phyloP scores from a whole-genome alignment of 2,888 invertebrate genomes.

The Morpho helenor region DNA sequence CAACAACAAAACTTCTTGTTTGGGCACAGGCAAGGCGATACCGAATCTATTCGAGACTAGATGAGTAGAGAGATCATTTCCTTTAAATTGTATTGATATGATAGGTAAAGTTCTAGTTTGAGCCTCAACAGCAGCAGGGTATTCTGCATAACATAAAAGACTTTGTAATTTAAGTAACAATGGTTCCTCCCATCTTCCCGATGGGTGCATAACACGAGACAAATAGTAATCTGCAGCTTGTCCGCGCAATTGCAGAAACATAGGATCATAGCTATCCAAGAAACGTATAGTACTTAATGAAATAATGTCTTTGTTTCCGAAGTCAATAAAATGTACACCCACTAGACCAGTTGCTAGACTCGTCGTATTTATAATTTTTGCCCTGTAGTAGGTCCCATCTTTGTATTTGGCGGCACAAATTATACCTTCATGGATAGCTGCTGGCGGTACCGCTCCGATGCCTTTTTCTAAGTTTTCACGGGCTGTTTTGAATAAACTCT shows the following conservation, averaged over 20 bases:
- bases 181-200: constrained; percentile 76
- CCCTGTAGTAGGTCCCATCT: constrained; percentile 83
- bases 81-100: constrained; percentile 68
- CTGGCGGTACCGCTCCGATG: constrained; percentile 63
- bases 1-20: constrained; percentile 63
- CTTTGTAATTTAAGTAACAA: constrained; percentile 60
- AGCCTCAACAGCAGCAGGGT: constrained; percentile 52
- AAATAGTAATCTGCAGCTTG: constrained; percentile 81
- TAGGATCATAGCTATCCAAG: constrained; percentile 72
- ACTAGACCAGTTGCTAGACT: constrained; percentile 74
- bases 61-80: constrained; percentile 69
- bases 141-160: constrained; percentile 63
- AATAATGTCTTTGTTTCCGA: constrained; percentile 82
- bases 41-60: constrained; percentile 66
- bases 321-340: constrained; percentile 84
- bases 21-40: constrained; percentile 59
- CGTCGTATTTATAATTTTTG: constrained; percentile 74
- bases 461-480: constrained; percentile 64
- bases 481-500: constrained; percentile 65
- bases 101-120: constrained; percentile 59
- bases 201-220: constrained; percentile 73
- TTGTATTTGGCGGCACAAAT: constrained; percentile 84
- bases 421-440: constrained; percentile 72
- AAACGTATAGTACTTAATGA: constrained; percentile 79
- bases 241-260: constrained; percentile 71